Evolutionary conservation across 2,113 vertebrate species (phyloP).

Genomic region (Perca fluviatilis): DNA sequence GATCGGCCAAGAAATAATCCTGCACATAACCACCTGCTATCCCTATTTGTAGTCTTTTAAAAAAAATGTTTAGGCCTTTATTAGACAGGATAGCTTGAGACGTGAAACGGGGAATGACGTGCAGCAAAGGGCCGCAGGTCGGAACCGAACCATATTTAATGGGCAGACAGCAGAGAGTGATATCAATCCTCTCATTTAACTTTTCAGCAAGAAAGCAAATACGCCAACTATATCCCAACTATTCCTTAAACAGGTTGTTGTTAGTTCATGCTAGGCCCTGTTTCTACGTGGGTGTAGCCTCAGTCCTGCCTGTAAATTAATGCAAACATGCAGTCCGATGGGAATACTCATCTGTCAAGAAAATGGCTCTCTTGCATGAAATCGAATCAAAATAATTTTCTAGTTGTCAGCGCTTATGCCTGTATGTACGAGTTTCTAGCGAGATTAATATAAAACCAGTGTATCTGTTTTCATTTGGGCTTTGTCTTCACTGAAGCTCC

Average conservation of each 20-base stretch:
- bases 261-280: not conserved
- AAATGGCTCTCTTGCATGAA: constrained; percentile 31
- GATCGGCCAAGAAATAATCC: not conserved
- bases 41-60: no score
- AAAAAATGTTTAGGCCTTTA: no score
- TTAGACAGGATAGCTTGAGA: no score
- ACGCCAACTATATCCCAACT: not conserved
- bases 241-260: not conserved
- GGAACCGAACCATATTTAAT: not conserved
- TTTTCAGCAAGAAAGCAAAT: no score
- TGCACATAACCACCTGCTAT: no score
- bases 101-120: no score
- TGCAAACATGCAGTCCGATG: not conserved
- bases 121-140: no score
- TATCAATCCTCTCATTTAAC: not conserved
- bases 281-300: not conserved
- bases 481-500: constrained; percentile 63
- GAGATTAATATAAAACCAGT: constrained; percentile 59
- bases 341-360: constrained; percentile 20
- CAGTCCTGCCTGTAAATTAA: not conserved
- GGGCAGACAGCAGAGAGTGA: not conserved
- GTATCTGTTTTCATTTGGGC: constrained; percentile 76
- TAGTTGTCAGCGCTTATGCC: constrained; percentile 34
- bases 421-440: constrained; percentile 28
- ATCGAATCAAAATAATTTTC: constrained; percentile 12